Percentiles rank a stretch among this genome's conserved stretches.
These are phyloP conservation scores for Ageneiosus marmoratus DNA, from an alignment of 2,113 vertebrate genomes.

Conservation along the genomic window DNA sequence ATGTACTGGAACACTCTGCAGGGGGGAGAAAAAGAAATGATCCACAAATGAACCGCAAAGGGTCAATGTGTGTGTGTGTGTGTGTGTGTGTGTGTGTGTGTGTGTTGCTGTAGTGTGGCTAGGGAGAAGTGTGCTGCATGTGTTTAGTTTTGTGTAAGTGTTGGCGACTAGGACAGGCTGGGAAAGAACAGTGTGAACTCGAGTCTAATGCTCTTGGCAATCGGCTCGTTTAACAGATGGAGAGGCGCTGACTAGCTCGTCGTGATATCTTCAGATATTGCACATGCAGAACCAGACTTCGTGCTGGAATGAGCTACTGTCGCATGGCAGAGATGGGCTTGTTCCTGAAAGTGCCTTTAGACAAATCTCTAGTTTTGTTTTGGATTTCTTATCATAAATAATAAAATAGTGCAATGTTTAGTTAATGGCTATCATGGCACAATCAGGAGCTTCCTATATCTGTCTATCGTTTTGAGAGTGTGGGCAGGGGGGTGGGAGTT, in stretches of 20 bases:
- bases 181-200: conserved; percentile 60
- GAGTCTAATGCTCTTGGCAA: conserved; percentile 56
- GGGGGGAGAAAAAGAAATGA: conserved; percentile 36
- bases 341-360: conserved; percentile 45
- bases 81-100: conserved; percentile 22
- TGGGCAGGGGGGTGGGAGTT: neutral
- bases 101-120: conserved; percentile 25
- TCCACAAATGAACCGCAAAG: conserved; percentile 29
- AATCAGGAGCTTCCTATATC: conserved; percentile 39
- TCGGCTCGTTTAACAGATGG: conserved; percentile 53
- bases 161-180: conserved; percentile 53
- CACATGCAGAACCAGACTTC: conserved; percentile 42
- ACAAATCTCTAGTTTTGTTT: neutral
- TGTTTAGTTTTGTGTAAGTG: conserved; percentile 49
- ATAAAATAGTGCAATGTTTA: neutral
- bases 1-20: conserved; percentile 40
- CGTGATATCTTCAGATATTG: conserved; percentile 50
- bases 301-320: conserved; percentile 33
- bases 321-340: conserved; percentile 25
- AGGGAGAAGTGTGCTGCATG: conserved; percentile 44
- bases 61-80: conserved; percentile 33
- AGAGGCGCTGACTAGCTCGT: conserved; percentile 49
- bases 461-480: neutral
- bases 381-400: neutral
- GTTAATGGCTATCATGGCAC: conserved; percentile 13